phyloP scores from a whole-genome alignment of 2,888 invertebrate species.

The Tetheella fluctuosa region DNA sequence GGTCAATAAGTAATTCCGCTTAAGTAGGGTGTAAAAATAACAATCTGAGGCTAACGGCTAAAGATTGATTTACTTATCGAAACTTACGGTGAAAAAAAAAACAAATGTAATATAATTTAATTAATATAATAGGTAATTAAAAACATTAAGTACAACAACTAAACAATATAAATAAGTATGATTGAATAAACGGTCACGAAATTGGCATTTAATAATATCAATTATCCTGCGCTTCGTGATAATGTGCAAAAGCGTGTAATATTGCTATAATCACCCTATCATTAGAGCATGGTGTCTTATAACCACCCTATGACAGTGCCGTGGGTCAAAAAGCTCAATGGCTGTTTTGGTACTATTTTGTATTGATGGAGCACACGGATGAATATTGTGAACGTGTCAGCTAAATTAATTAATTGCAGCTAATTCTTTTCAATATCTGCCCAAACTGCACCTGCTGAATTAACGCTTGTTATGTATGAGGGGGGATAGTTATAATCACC shows the following conservation, averaged over 20 bases:
- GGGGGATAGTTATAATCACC: no score
- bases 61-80: no score
- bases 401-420: constrained; percentile 12
- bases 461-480: no score
- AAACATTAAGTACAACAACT: no score
- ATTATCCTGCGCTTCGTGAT: constrained; percentile 17
- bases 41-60: no score
- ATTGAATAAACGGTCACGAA: background rate
- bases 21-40: no score
- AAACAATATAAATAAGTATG: background rate
- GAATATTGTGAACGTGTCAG: constrained; percentile 14
- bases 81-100: no score
- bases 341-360: constrained; percentile 4
- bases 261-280: constrained; percentile 27
- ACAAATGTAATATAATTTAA: no score
- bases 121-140: no score
- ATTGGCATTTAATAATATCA: constrained; percentile 11
- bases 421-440: no score
- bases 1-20: no score
- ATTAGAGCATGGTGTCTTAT: constrained; percentile 20
- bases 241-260: constrained; percentile 23
- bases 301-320: background rate
- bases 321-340: constrained; percentile 3
- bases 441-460: no score
- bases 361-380: background rate